phyloP scores from a whole-genome alignment of 2,797 vertebrate species.

The Perodicticus potto region DNA sequence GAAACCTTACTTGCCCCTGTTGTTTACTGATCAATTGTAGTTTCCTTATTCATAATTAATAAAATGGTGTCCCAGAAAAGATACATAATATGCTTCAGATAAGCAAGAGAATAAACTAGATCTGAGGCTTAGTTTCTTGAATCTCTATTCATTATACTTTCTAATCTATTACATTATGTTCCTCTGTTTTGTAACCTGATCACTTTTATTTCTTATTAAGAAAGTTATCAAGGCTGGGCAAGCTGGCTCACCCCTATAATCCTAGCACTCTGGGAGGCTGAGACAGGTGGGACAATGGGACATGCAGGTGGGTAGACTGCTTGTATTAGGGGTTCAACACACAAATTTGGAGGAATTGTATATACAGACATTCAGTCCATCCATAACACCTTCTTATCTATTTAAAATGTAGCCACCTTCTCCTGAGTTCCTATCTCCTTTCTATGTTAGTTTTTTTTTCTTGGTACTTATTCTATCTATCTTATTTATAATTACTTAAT shows the following conservation, averaged over 20 bases:
- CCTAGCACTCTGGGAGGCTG: no score
- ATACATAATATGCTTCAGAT: background rate
- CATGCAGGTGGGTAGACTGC: background rate
- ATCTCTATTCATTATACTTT: background rate
- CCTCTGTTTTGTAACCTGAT: background rate
- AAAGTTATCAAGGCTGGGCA: background rate
- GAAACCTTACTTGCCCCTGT: background rate
- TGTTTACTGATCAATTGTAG: background rate
- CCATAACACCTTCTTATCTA: background rate
- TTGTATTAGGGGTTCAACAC: background rate
- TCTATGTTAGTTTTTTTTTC: background rate
- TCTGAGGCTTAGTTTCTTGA: background rate
- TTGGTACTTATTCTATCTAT: background rate
- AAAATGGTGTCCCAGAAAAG: background rate
- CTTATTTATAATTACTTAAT: background rate
- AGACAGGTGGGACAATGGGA: background rate
- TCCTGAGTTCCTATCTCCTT: background rate
- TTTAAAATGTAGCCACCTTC: background rate
- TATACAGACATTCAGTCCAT: background rate
- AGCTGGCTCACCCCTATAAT: no score
- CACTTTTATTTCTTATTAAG: background rate
- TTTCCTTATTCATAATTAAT: background rate
- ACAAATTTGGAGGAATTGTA: background rate
- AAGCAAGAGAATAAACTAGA: background rate
- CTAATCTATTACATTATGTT: background rate